Percentiles rank a stretch among this genome's conserved stretches.
Evolutionary conservation across 2,888 invertebrate genomes (phyloP).

Genomic region (Apotomis betuletana): DNA sequence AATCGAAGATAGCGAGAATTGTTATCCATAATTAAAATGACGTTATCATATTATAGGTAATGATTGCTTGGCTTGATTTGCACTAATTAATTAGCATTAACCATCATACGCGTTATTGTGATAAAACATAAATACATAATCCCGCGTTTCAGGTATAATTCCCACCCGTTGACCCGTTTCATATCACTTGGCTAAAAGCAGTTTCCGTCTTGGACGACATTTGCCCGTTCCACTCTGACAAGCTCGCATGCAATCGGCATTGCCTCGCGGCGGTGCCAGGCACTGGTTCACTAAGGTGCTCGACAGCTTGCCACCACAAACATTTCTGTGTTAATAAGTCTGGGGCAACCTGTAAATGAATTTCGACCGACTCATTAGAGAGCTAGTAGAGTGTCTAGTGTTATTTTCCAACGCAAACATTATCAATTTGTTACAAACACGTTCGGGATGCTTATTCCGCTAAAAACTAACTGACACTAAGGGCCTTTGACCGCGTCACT

Average conservation of each 20-base stretch:
- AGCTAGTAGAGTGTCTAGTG: background rate
- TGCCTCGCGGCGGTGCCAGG: constrained; percentile 18
- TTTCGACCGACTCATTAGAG: background rate
- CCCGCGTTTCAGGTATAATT: no score
- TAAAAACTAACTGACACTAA: no score
- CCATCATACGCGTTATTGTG: no score
- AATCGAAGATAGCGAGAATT: no score
- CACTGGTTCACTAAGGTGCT: constrained; percentile 5
- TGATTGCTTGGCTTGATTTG: no score
- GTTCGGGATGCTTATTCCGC: no score
- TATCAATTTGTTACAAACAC: no score
- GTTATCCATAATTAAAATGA: no score
- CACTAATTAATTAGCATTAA: no score
- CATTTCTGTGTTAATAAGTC: constrained; percentile 26
- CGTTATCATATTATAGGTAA: no score
- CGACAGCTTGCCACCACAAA: constrained; percentile 1
- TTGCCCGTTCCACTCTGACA: constrained; percentile 13
- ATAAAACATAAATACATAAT: no score
- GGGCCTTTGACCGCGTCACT: no score
- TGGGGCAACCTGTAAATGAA: constrained; percentile 6
- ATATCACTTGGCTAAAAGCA: constrained; percentile 35
- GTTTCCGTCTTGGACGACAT: constrained; percentile 18
- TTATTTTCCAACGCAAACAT: background rate
- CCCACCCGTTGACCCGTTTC: background rate
- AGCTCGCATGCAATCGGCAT: constrained; percentile 21